Percentiles rank a stretch among this genome's conserved stretches.
Conservation (phyloP, 2,797 vertebrate genomes). For the Melanotaenia boesemani region DNA sequence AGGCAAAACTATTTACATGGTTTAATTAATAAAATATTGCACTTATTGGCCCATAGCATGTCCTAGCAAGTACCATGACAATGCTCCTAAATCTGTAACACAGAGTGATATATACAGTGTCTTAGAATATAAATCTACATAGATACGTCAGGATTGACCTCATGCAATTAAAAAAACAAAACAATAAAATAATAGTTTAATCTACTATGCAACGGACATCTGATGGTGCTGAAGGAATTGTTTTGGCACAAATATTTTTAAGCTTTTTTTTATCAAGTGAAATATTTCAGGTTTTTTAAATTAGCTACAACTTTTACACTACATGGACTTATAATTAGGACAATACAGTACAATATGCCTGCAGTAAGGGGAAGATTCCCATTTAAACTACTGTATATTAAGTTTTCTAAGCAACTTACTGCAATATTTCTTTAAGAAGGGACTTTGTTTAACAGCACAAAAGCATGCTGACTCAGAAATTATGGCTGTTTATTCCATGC, state of each 20-base stretch:
- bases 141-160: constrained; percentile 73
- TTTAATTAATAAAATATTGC: constrained; percentile 98
- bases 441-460: constrained; percentile 45
- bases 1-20: constrained; percentile 91
- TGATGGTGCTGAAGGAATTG: constrained; percentile 54
- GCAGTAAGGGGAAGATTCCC: constrained; percentile 10
- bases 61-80: constrained; percentile 85
- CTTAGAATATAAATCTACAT: constrained; percentile 85
- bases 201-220: constrained; percentile 82
- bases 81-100: constrained; percentile 89
- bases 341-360: constrained; percentile 30
- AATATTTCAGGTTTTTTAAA: constrained; percentile 43
- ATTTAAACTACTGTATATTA: constrained; percentile 17
- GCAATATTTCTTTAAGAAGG: constrained; percentile 19
- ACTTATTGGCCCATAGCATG: constrained; percentile 98
- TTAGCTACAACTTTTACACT: constrained; percentile 23
- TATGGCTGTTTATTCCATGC: constrained; percentile 82
- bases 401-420: constrained; percentile 28
- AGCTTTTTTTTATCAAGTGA: constrained; percentile 25
- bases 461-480: constrained; percentile 64
- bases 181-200: constrained; percentile 28
- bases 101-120: constrained; percentile 76
- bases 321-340: constrained; percentile 34
- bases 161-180: constrained; percentile 65
- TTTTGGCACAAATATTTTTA: constrained; percentile 70